Evolutionary conservation across 2,888 invertebrate species (phyloP), one percentile per base, ranked within the genome.

Genomic region (Yponomeuta evonymella): DNA sequence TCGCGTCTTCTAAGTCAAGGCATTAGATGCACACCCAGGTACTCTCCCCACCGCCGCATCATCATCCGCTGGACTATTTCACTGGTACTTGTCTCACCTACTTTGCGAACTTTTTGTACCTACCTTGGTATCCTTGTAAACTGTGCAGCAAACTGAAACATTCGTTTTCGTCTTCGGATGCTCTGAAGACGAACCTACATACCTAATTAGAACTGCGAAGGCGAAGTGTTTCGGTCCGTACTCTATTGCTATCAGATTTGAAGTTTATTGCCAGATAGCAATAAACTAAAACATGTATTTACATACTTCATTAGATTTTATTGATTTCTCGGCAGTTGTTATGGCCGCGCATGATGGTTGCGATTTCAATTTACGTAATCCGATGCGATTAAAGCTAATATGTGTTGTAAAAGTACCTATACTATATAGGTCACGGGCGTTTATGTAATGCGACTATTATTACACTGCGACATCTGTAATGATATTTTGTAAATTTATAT

Each of bases 371-470:
- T 65, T 65, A 65, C 65, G 11, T 65, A 65, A 65, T 11, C 30
- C 65, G 30, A 65, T 65, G 11, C 29, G 64, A 63, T 23, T 64
- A 65, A 58, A 58, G 51, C 12, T 12, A 15, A 8, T 58, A 58
- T 15, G 8, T 58, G 2, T 12, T 3, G 51, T 33, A 12, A 9
- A 65, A 33, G 63, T 63, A 15, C 62, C 62, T 62, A 33, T 33
- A 62, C 62, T 62, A 62, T 23, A 4, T 62, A 62, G n/a, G n/a
- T 62, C 0, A 2, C 33, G 43, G 29, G 30, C 30, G 65, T 65
- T 65, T 65, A 65, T 65, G 65, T 65, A 65, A 65, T 33, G 65
- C 33, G 11, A 12, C 65, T 65, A 65, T 65, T 65, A 65, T 65
- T 33, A 65, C 65, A 65, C 33, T 12, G 65, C 65, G 33, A 65